Evolutionary conservation across 2,888 invertebrate species (phyloP).

Genomic region (Papilio elwesi): DNA sequence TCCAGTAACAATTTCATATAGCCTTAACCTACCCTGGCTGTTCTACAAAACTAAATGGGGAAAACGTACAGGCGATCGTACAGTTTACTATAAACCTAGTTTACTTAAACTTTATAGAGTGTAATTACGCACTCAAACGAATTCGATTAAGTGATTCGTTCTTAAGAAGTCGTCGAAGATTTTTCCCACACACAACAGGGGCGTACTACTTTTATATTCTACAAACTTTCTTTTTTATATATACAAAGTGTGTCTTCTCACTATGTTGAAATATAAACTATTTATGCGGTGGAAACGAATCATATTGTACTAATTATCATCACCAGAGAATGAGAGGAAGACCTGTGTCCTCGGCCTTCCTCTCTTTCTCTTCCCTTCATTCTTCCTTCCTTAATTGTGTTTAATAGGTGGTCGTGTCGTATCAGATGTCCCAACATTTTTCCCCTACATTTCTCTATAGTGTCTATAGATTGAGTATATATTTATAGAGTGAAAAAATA

Average conservation of each 20-base stretch:
- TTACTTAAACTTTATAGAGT: conserved; percentile 38
- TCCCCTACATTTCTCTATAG: no score
- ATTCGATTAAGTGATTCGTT: conserved; percentile 39
- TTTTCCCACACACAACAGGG: conserved; percentile 36
- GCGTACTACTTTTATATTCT: conserved; percentile 37
- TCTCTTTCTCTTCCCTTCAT: no score
- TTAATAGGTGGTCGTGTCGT: no score
- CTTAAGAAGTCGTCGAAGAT: conserved; percentile 30
- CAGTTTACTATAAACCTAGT: conserved; percentile 40
- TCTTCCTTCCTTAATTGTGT: no score
- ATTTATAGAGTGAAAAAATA: no score
- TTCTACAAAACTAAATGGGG: background rate
- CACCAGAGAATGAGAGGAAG: no score
- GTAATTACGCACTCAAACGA: conserved; percentile 36
- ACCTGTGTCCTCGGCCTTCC: no score
- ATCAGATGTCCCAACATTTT: no score
- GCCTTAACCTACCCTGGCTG: background rate
- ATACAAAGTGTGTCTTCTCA: background rate
- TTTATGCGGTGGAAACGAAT: background rate
- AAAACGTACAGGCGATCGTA: conserved; percentile 4
- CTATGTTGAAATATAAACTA: background rate
- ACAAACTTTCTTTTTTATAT: conserved; percentile 37
- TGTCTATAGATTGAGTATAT: no score
- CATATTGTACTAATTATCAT: background rate
- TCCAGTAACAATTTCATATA: background rate